Percentiles rank a stretch among this genome's conserved stretches.
These are phyloP conservation scores for Lepus timidus DNA, from an alignment of 2,113 vertebrate species.

Conservation along the genomic window DNA sequence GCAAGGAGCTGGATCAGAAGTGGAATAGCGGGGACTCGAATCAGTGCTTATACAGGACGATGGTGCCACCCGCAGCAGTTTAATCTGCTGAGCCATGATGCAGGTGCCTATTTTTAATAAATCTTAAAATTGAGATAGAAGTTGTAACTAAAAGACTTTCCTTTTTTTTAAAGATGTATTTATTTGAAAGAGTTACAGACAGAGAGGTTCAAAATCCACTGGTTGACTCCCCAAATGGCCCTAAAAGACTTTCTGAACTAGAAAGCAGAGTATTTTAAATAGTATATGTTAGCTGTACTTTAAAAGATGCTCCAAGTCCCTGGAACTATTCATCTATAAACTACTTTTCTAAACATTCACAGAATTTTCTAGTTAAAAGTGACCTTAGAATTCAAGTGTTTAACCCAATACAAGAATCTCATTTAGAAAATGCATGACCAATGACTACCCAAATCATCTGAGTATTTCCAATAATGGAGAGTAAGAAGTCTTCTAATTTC, in stretches of 20 bases:
- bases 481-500: not conserved
- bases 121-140: slow-evolving; percentile 51
- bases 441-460: not conserved
- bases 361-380: slow-evolving; percentile 18
- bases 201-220: too few species aligned
- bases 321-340: not conserved
- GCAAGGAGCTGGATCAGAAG: too few species aligned
- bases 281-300: not conserved
- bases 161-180: too few species aligned
- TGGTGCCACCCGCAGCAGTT: too few species aligned
- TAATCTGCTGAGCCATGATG: too few species aligned
- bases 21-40: too few species aligned
- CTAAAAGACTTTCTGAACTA: not conserved
- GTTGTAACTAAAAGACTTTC: not conserved
- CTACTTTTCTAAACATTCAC: not conserved
- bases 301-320: not conserved
- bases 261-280: slow-evolving; percentile 15
- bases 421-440: not conserved
- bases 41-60: too few species aligned
- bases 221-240: too few species aligned
- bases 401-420: not conserved
- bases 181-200: too few species aligned
- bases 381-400: slow-evolving; percentile 49
- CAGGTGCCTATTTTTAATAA: slow-evolving; percentile 12
- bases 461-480: not conserved